Evolutionary conservation across 1,140 invertebrate species (phyloP).

Genomic region (Leptinotarsa texana): DNA sequence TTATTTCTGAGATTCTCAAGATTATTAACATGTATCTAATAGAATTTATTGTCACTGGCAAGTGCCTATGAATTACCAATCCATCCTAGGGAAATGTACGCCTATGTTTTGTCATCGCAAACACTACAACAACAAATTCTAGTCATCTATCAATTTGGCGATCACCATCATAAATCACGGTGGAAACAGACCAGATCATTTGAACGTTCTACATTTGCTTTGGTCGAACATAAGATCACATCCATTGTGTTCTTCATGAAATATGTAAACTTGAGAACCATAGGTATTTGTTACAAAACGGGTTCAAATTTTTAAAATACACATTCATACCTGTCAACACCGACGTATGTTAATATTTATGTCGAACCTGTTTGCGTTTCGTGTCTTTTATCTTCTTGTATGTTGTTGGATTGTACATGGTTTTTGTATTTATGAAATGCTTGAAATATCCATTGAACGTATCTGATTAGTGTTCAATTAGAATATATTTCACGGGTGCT

Average conservation of each 20-base stretch:
- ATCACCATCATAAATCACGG: background rate
- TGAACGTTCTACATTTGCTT: background rate
- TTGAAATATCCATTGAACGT: background rate
- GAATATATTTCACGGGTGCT: too few relatives aligned
- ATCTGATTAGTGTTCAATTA: background rate
- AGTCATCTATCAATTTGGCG: background rate
- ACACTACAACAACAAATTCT: background rate
- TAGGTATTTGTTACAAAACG: background rate
- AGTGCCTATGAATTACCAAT: too few relatives aligned
- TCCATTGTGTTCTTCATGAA: background rate
- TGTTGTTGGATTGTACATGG: background rate
- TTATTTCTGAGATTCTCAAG: too few relatives aligned
- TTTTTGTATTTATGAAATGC: background rate
- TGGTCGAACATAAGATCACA: background rate
- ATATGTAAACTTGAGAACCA: background rate
- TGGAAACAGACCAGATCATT: background rate
- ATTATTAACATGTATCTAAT: too few relatives aligned
- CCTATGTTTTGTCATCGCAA: background rate
- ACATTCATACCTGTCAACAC: background rate
- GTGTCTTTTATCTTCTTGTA: background rate
- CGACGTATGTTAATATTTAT: constrained; percentile 1
- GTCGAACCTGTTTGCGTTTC: background rate
- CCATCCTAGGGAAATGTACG: background rate
- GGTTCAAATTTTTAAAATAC: background rate
- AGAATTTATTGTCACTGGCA: too few relatives aligned